Evolutionary conservation across 2,797 vertebrate genomes (phyloP).

Genomic region (Lacerta viridis): DNA sequence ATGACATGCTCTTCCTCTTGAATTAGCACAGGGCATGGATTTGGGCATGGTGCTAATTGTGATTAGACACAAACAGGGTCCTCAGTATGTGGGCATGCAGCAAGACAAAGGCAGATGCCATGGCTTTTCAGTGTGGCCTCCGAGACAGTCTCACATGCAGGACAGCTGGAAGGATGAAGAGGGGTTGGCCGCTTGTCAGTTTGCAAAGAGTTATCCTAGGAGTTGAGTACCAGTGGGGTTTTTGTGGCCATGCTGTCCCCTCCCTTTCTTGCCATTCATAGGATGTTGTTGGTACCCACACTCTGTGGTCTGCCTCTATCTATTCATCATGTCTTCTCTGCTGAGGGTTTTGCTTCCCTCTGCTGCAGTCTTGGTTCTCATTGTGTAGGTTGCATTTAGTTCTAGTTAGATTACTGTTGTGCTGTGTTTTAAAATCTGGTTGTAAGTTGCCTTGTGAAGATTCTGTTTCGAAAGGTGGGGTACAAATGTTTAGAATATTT

Average conservation of each 20-base stretch:
- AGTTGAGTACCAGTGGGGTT: no score
- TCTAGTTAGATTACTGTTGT: background rate
- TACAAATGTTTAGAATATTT: background rate
- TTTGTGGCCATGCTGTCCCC: background rate
- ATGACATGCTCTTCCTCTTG: constrained; percentile 78
- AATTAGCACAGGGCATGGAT: constrained; percentile 91
- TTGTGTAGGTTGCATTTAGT: background rate
- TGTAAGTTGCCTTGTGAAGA: background rate
- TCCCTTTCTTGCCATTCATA: background rate
- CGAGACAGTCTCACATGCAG: constrained; percentile 6
- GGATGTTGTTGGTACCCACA: background rate
- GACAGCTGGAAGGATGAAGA: constrained; percentile 30
- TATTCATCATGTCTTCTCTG: background rate
- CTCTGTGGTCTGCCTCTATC: background rate
- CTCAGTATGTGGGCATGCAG: constrained; percentile 87
- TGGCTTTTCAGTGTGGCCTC: constrained; percentile 50
- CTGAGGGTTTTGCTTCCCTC: background rate
- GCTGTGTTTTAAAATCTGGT: background rate
- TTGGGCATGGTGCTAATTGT: constrained; percentile 94
- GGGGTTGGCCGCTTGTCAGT: constrained; percentile 60
- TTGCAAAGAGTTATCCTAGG: background rate
- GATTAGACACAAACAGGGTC: constrained; percentile 89
- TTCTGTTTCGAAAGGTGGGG: background rate
- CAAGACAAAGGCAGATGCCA: constrained; percentile 74
- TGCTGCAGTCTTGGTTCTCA: background rate